Base-by-base conservation (phyloP, 2,113 vertebrate species). In the Seriola dumerili region DNA sequence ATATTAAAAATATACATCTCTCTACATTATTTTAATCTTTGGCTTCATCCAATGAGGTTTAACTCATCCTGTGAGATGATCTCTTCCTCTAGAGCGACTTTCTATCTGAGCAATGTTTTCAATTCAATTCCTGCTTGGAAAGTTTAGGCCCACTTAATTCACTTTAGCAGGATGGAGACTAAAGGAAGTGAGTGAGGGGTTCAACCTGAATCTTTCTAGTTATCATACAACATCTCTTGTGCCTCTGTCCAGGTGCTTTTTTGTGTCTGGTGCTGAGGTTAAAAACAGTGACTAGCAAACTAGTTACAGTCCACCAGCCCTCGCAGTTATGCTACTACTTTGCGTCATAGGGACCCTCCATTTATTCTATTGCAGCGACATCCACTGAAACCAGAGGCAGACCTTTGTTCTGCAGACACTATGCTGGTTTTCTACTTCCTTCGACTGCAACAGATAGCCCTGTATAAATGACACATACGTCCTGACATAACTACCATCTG, bases 381-480 rank as follows among this genome's bases (percentile, higher is more conserved):
- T 75, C 66, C 58, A 82, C 38, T 66, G 48, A 79, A 86, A 62
- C 66, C 76, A 78, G 85, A 89, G 58, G 42, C 71, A 52, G 59
- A 82, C 73, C 65, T 85, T 48, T 72, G 25, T 72, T 85, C 74
- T 71, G 54, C 50, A 67, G 66, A 85, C 68, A 66, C 76, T 74
- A 76, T 85, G 89, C 82, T 85, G 80, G 84, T 88, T 90, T 91
- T 93, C 38, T 86, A 82, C 87, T 90, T 90, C 87, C 76, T 88
- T 64, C 11, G 50, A 88, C 85, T 86, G 79, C 88, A 81, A 73
- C 76, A 42, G 72, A 90, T 36, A 40, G 83, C 79, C 87, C 81
- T 85, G 89, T 74, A 16, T 82, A 67, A 87, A 89, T 73, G 64
- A 63, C 46, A 9, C 3, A 62, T 12, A 25, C 57, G 42, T 74